Conservation (phyloP, 2,113 vertebrate species). For the Gallinago media region DNA sequence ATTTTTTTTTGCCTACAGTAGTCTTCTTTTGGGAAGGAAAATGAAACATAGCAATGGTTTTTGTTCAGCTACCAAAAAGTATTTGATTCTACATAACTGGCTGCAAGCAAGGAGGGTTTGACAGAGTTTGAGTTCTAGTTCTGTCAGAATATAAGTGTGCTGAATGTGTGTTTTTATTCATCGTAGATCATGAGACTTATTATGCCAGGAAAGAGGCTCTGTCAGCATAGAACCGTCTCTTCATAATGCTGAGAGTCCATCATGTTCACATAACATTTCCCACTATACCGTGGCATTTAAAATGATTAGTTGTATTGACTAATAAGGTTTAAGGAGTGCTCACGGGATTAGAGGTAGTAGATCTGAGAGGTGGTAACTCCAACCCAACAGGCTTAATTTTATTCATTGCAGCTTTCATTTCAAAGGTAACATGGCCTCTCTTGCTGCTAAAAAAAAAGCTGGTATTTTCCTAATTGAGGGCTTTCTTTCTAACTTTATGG, state of each 20-base stretch:
- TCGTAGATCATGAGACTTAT: background rate
- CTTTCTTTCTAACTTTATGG: background rate
- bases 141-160: background rate
- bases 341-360: background rate
- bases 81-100: background rate
- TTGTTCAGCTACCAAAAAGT: background rate
- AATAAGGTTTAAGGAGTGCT: background rate
- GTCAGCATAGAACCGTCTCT: background rate
- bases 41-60: background rate
- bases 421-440: background rate
- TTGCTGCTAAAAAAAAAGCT: background rate
- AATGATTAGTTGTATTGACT: background rate
- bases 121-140: background rate
- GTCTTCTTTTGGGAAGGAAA: background rate
- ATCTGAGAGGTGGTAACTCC: too few relatives aligned
- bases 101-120: background rate
- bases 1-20: background rate
- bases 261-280: background rate
- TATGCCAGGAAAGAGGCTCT: background rate
- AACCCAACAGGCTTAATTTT: background rate
- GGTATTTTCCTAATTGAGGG: background rate
- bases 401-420: background rate
- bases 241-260: background rate
- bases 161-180: background rate
- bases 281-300: background rate